Percentiles rank a stretch among this genome's conserved stretches.
These are phyloP conservation scores for Lasioglossum baleicum DNA, from an alignment of 1,140 invertebrate species.

Conservation along the genomic window DNA sequence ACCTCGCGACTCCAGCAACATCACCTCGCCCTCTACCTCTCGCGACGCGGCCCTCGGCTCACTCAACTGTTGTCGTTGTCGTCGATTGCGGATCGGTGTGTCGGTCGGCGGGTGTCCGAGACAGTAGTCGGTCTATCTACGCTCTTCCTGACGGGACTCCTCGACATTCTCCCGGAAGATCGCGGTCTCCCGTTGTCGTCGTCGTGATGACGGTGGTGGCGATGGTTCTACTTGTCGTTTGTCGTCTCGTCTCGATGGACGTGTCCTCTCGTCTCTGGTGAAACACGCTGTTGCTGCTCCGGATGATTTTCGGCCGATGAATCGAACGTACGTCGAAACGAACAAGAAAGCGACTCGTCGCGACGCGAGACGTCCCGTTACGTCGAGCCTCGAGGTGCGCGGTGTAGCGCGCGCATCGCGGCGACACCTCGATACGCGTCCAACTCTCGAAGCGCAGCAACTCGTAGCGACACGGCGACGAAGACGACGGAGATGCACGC, in stretches of 20 bases:
- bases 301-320: too few relatives aligned
- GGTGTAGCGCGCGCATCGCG: conserved; percentile 27
- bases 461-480: background rate
- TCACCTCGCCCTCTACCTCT: conserved; percentile 70
- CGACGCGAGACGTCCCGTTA: conserved; percentile 8
- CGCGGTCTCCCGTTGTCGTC: too few relatives aligned
- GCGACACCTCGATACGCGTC: background rate
- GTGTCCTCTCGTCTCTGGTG: too few relatives aligned
- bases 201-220: too few relatives aligned
- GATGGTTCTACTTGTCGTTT: too few relatives aligned
- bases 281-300: too few relatives aligned
- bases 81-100: background rate
- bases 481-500: background rate
- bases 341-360: too few relatives aligned
- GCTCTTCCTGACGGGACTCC: background rate
- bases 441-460: too few relatives aligned
- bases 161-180: conserved; percentile 22
- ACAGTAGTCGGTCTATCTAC: background rate
- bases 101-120: too few relatives aligned
- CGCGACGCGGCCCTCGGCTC: conserved; percentile 23
- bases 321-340: too few relatives aligned
- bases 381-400: conserved; percentile 19
- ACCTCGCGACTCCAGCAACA: conserved; percentile 80
- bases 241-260: too few relatives aligned
- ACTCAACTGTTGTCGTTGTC: too few relatives aligned